Evolutionary conservation across 2,797 vertebrate genomes (phyloP).

Genomic region (Oryzias sinensis): DNA sequence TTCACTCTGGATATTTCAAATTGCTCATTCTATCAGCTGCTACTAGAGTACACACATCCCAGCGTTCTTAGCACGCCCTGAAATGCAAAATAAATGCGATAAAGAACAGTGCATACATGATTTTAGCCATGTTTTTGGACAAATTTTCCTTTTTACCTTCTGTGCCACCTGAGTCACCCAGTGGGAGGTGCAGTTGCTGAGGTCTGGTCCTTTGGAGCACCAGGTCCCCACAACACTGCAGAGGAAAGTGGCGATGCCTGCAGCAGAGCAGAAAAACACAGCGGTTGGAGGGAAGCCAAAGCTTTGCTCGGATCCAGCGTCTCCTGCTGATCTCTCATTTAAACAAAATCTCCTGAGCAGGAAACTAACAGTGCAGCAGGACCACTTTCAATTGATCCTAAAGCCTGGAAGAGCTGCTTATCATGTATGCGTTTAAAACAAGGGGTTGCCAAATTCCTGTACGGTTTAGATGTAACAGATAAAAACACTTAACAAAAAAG

Average conservation of each 20-base stretch:
- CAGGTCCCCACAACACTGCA: slow-evolving; percentile 87
- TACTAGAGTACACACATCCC: slow-evolving; percentile 11
- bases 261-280: slow-evolving; percentile 61
- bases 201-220: slow-evolving; percentile 93
- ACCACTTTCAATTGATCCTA: slow-evolving; percentile 46
- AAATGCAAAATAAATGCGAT: slow-evolving; percentile 18
- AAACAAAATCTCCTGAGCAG: slow-evolving; percentile 31
- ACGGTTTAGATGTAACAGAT: slow-evolving; percentile 1
- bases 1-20: slow-evolving; percentile 31
- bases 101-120: slow-evolving; percentile 12
- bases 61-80: slow-evolving; percentile 21
- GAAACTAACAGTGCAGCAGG: slow-evolving; percentile 33
- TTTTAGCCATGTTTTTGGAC: slow-evolving; percentile 19
- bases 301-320: slow-evolving; percentile 28
- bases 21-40: slow-evolving; percentile 24
- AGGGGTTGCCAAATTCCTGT: not conserved
- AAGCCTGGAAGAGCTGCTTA: slow-evolving; percentile 32
- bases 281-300: slow-evolving; percentile 50
- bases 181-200: slow-evolving; percentile 98
- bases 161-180: slow-evolving; percentile 98
- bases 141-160: slow-evolving; percentile 83
- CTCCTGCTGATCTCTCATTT: slow-evolving; percentile 54
- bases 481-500: slow-evolving; percentile 4
- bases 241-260: slow-evolving; percentile 93
- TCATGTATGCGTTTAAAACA: slow-evolving; percentile 3